phyloP scores from a whole-genome alignment of 2,888 invertebrate genomes.

The Phengaris arion region DNA sequence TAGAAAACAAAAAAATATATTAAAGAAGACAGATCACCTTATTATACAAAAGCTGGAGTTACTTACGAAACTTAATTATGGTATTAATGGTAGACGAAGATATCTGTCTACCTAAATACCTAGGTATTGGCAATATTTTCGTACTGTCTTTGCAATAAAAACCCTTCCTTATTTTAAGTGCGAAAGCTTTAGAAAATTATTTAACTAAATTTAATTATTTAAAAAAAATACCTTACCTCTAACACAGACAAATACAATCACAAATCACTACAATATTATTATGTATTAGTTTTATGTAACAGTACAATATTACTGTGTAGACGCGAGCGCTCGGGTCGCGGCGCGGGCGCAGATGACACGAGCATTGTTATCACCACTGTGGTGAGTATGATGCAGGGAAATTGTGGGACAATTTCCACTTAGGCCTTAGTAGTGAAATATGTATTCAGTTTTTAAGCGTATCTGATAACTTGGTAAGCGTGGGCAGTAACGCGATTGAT shows the following conservation, averaged over 20 bases:
- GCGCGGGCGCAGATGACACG: constrained; percentile 63
- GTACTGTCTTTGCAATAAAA: no score
- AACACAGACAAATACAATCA: constrained; percentile 1
- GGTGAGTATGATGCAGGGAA: constrained; percentile 38
- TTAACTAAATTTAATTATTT: no score
- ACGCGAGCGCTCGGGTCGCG: constrained; percentile 61
- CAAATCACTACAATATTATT: constrained; percentile 3
- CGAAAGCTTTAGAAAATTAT: no score
- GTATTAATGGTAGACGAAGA: no score
- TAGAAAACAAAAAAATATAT: not conserved
- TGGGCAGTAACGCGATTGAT: no score
- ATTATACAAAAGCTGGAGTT: not conserved
- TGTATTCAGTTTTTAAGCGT: no score
- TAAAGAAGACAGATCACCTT: not conserved
- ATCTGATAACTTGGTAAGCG: no score
- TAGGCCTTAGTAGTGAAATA: no score
- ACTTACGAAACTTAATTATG: not conserved
- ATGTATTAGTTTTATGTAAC: constrained; percentile 6
- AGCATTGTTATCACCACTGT: constrained; percentile 60
- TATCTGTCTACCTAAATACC: no score
- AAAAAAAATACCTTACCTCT: not conserved
- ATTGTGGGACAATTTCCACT: not conserved
- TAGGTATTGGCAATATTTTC: no score
- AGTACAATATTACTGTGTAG: constrained; percentile 31
- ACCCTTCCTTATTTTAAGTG: not conserved